Conservation (phyloP, 2,797 vertebrate species). For the Macropodus opercularis region DNA sequence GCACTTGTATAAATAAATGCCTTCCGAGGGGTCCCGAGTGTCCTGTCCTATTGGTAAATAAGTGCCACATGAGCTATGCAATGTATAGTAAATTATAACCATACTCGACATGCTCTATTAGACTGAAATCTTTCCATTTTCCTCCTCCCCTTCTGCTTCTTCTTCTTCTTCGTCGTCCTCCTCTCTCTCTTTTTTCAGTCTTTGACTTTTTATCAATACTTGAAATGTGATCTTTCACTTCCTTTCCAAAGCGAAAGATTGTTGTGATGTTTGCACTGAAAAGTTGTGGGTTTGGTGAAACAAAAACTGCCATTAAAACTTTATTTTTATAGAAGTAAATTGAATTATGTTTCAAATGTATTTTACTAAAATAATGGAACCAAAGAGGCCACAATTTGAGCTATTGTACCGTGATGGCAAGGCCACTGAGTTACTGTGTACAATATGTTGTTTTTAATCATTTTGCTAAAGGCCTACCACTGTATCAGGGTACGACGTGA, state of each 20-base stretch:
- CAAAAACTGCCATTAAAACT: slow-evolving; percentile 94
- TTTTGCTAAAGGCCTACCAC: slow-evolving; percentile 87
- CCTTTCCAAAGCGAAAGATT: slow-evolving; percentile 98
- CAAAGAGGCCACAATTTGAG: slow-evolving; percentile 99
- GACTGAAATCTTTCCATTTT: slow-evolving; percentile 79
- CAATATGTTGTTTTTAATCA: slow-evolving; percentile 82
- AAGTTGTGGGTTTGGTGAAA: slow-evolving; percentile 95
- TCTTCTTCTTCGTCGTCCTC: slow-evolving; percentile 57
- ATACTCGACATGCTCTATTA: slow-evolving; percentile 80
- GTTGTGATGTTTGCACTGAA: slow-evolving; percentile 99
- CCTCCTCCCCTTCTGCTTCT: slow-evolving; percentile 27
- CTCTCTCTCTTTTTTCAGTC: slow-evolving; percentile 71
- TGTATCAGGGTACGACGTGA: slow-evolving; percentile 93
- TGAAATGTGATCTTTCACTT: slow-evolving; percentile 99
- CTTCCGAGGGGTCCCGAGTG: slow-evolving; percentile 91
- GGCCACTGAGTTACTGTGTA: slow-evolving; percentile 87
- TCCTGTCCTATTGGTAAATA: slow-evolving; percentile 83
- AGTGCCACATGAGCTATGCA: slow-evolving; percentile 99
- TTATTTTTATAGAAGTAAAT: slow-evolving; percentile 99
- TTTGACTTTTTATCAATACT: slow-evolving; percentile 98
- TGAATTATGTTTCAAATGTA: slow-evolving; percentile 95
- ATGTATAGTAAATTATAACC: slow-evolving; percentile 91
- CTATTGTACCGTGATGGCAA: slow-evolving; percentile 88
- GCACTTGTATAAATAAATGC: slow-evolving; percentile 95
- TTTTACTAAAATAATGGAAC: slow-evolving; percentile 98